Conservation (phyloP, 2,888 invertebrate genomes). For the Xylota segnis region DNA sequence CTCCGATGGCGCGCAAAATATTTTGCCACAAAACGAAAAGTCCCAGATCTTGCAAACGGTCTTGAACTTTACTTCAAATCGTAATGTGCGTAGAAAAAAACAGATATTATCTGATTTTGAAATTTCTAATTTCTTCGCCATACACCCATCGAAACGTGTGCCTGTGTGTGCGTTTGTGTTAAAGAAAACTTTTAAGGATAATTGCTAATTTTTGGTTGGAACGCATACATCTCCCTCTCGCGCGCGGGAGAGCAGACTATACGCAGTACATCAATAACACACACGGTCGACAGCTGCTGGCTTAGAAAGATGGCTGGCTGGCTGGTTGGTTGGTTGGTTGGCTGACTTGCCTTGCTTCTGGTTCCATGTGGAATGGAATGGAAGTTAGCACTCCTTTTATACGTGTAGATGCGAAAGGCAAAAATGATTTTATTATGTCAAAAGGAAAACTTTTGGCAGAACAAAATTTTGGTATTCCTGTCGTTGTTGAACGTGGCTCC, state of each 20-base stretch:
- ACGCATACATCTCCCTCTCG: constrained; percentile 7
- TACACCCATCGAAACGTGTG: background rate
- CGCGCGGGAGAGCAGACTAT: background rate
- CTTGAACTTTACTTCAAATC: background rate
- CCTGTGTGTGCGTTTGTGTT: background rate
- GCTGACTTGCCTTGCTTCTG: constrained; percentile 29
- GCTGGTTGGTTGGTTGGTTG: constrained; percentile 13
- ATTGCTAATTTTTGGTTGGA: constrained; percentile 66
- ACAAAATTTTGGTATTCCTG: constrained; percentile 59
- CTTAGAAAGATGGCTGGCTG: constrained; percentile 36
- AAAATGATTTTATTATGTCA: constrained; percentile 53
- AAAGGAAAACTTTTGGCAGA: constrained; percentile 56
- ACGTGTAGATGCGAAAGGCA: constrained; percentile 47
- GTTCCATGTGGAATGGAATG: constrained; percentile 29
- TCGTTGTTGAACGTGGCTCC: constrained; percentile 31
- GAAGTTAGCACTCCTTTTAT: constrained; percentile 44
- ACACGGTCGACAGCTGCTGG: constrained; percentile 62
- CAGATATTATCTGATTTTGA: background rate
- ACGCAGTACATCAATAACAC: constrained; percentile 18
- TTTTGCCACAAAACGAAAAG: background rate
- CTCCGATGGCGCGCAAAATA: background rate
- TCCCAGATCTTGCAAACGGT: background rate
- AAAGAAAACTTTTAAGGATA: constrained; percentile 53
- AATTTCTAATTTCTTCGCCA: background rate
- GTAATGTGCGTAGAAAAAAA: background rate